Conservation (phyloP, 1,140 invertebrate species). For the Physella acuta region DNA sequence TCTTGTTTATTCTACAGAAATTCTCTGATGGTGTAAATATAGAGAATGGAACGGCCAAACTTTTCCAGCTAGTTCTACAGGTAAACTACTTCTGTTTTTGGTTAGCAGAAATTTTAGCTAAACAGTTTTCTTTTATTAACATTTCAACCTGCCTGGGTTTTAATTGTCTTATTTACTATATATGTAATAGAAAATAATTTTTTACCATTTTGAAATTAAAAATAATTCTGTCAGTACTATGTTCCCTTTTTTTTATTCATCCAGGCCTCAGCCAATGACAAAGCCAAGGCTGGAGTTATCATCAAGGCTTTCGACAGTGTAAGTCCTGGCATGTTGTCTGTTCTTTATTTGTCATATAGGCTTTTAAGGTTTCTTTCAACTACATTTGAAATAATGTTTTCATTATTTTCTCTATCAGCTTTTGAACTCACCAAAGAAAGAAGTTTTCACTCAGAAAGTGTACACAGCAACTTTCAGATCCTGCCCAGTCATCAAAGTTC, state of each 20-base stretch:
- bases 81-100: slow-evolving; percentile 19
- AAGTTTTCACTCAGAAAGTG: slow-evolving; percentile 38
- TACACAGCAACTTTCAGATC: slow-evolving; percentile 33
- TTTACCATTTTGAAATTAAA: no score
- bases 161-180: no score
- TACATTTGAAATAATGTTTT: background rate
- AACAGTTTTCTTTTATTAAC: background rate
- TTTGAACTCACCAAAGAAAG: slow-evolving; percentile 31
- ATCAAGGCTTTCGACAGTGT: slow-evolving; percentile 27
- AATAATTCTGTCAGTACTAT: no score
- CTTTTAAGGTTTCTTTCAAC: background rate
- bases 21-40: slow-evolving; percentile 26
- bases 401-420: slow-evolving; percentile 22
- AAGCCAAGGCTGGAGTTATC: slow-evolving; percentile 22
- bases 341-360: background rate
- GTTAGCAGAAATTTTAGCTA: background rate
- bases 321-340: background rate
- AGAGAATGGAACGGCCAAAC: slow-evolving; percentile 24
- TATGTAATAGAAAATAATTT: no score
- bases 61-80: slow-evolving; percentile 28
- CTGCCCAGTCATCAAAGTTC: slow-evolving; percentile 46
- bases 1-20: slow-evolving; percentile 27
- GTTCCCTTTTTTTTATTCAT: no score
- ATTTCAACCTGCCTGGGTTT: no score
- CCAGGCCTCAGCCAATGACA: slow-evolving; percentile 24